These are phyloP conservation scores for Serripes groenlandicus DNA, from an alignment of 2,888 invertebrate genomes.

Conservation along the genomic window DNA sequence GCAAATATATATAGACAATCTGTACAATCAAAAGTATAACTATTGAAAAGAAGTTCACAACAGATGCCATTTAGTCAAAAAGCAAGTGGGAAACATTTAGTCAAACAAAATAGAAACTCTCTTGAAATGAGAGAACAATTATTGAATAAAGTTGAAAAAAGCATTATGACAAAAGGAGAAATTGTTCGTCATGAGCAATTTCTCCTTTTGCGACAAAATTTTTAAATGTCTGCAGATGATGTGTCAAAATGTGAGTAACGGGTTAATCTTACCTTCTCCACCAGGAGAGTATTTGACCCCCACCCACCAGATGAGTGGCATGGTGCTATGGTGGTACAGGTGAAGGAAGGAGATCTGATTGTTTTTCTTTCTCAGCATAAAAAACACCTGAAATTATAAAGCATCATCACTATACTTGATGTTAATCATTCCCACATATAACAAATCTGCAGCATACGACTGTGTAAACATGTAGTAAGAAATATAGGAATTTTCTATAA, in stretches of 20 bases:
- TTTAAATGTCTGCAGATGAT: too few species aligned
- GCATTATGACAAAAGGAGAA: not conserved
- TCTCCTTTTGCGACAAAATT: not conserved
- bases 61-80: too few species aligned
- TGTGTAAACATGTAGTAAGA: too few species aligned
- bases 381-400: slow-evolving; percentile 76
- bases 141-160: not conserved
- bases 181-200: not conserved
- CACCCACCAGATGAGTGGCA: slow-evolving; percentile 85
- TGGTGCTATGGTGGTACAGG: slow-evolving; percentile 85
- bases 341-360: slow-evolving; percentile 85
- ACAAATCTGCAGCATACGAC: too few species aligned
- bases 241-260: not conserved
- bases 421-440: too few species aligned
- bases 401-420: not conserved
- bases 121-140: too few species aligned
- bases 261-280: slow-evolving; percentile 84
- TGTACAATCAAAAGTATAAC: too few species aligned
- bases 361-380: slow-evolving; percentile 85
- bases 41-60: too few species aligned
- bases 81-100: too few species aligned
- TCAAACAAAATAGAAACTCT: too few species aligned
- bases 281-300: slow-evolving; percentile 83
- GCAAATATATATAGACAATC: too few species aligned
- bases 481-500: too few species aligned